Evolutionary conservation across 2,797 vertebrate genomes (phyloP).

Genomic region (Chaunax sp.): DNA sequence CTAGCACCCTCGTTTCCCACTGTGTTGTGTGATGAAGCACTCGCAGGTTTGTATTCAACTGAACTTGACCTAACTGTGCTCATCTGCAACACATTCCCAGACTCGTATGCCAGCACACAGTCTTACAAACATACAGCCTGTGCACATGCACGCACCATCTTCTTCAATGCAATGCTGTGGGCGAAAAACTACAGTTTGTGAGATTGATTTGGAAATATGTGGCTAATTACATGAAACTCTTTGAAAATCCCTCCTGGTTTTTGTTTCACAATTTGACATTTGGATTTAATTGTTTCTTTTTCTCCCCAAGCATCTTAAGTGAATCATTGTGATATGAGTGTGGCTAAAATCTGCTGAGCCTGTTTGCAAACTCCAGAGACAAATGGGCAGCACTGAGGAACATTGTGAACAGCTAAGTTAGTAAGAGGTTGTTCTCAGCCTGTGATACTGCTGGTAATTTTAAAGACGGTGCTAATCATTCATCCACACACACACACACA

Average conservation of each 20-base stretch:
- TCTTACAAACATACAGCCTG: neutral
- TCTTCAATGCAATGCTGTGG: too few species aligned
- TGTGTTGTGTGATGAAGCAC: slow-evolving; percentile 25
- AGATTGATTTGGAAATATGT: too few species aligned
- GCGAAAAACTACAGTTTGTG: too few species aligned
- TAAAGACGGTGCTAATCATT: too few species aligned
- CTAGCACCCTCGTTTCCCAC: slow-evolving; percentile 51
- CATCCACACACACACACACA: too few species aligned
- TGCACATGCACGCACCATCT: neutral
- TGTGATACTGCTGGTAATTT: neutral
- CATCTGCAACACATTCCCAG: neutral
- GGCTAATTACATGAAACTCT: neutral
- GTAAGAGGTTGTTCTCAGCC: too few species aligned
- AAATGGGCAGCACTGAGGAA: neutral
- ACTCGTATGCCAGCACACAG: slow-evolving; percentile 7
- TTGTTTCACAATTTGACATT: neutral
- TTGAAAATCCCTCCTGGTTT: neutral
- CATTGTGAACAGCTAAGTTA: too few species aligned
- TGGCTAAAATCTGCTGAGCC: neutral
- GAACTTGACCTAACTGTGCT: slow-evolving; percentile 35
- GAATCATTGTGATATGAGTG: neutral
- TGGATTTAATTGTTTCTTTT: neutral
- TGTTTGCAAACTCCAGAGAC: neutral
- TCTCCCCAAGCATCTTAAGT: neutral
- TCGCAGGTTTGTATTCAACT: slow-evolving; percentile 37